Conservation (phyloP, 1,140 invertebrate species). For the Belonocnema kinseyi region DNA sequence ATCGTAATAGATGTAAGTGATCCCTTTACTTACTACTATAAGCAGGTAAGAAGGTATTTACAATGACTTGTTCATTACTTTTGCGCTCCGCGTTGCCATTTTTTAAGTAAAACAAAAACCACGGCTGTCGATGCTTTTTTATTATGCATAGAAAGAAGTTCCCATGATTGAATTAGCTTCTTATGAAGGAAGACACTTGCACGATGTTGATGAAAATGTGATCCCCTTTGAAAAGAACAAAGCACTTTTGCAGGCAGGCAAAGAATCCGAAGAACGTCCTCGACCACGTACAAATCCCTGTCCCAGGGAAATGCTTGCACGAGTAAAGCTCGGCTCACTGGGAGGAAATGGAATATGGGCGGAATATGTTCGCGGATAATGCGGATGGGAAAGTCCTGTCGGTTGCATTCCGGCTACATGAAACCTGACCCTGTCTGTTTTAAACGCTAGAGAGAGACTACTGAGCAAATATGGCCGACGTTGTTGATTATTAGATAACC, state of each 20-base stretch:
- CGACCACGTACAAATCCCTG: slow-evolving; percentile 24
- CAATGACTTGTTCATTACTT: too few relatives aligned
- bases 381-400: slow-evolving; percentile 34
- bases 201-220: slow-evolving; percentile 18
- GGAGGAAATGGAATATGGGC: slow-evolving; percentile 39
- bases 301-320: slow-evolving; percentile 20
- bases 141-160: too few relatives aligned
- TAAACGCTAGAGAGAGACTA: not conserved
- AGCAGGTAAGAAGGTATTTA: too few relatives aligned
- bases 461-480: not conserved
- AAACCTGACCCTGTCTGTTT: slow-evolving; percentile 1
- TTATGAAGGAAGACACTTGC: slow-evolving; percentile 22
- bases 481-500: slow-evolving; percentile 60
- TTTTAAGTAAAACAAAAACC: too few relatives aligned
- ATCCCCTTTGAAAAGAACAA: slow-evolving; percentile 31
- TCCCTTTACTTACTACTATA: too few relatives aligned
- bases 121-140: too few relatives aligned
- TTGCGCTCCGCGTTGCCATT: too few relatives aligned
- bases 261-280: slow-evolving; percentile 27
- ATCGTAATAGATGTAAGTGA: too few relatives aligned
- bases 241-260: slow-evolving; percentile 10
- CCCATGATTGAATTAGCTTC: not conserved
- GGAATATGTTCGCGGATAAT: slow-evolving; percentile 38
- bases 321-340: slow-evolving; percentile 37
- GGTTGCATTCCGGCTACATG: not conserved